Percentiles rank a stretch among this genome's conserved stretches.
Evolutionary conservation across 2,888 invertebrate species (phyloP).

Genomic region (Dinocampus coccinellae): DNA sequence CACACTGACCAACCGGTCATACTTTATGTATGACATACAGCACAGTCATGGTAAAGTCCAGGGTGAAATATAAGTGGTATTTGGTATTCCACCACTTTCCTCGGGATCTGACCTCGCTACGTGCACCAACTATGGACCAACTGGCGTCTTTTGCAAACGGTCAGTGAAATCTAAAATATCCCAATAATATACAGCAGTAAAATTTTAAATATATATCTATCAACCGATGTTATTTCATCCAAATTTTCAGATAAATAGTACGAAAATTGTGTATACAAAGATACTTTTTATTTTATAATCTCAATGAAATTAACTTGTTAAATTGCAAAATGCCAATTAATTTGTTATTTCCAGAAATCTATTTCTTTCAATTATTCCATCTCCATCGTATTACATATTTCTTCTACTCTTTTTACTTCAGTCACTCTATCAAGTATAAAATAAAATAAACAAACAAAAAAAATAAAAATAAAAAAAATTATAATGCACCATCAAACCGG

Average conservation of each 20-base stretch:
- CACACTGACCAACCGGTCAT: constrained; percentile 57
- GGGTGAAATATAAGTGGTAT: constrained; percentile 40
- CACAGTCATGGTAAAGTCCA: constrained; percentile 48
- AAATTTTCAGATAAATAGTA: too few species aligned
- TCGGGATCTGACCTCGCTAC: constrained; percentile 58
- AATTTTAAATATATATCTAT: too few species aligned
- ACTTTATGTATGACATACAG: constrained; percentile 66
- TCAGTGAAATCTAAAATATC: too few species aligned
- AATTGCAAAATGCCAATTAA: constrained; percentile 17
- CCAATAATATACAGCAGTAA: too few species aligned
- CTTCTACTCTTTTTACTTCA: not conserved
- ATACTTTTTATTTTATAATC: too few species aligned
- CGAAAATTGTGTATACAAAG: too few species aligned
- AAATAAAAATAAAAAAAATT: constrained; percentile 16
- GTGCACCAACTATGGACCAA: constrained; percentile 44
- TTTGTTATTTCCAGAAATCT: too few species aligned
- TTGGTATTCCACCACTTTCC: constrained; percentile 69
- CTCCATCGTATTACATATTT: too few species aligned
- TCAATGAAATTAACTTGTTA: too few species aligned
- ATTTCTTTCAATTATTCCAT: too few species aligned
- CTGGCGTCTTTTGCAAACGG: constrained; percentile 7
- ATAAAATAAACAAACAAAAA: too few species aligned
- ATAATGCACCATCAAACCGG: constrained; percentile 50
- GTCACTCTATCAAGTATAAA: not conserved
- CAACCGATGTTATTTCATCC: too few species aligned